Evolutionary conservation across 2,113 vertebrate genomes (phyloP), one percentile per base, ranked within the genome.

Genomic region (Apus apus): DNA sequence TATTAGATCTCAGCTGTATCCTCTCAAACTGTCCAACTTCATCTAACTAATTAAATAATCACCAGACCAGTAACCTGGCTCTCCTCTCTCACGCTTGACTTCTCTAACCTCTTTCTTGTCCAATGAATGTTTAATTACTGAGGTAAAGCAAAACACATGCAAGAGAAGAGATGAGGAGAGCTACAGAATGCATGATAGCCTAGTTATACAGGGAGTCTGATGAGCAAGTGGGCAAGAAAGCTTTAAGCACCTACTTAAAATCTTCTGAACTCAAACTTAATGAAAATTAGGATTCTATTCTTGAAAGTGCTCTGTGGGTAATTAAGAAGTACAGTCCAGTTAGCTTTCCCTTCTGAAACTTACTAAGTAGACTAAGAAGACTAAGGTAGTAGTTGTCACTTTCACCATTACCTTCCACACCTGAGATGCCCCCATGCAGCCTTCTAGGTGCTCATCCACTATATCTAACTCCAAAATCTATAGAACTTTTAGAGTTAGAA

Each of bases 81-180:
- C 92, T 95, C 62, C 45, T 94, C 26, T 94, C 4, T 12, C n/a
- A 62, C 36, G 74, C 85, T 89, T 96, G 94, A 93, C 77, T 91
- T 60, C 50, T 53, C 58, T 95, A 93, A 91, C 87, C 93, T 85
- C 54, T 75, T 95, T 93, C 74, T 94, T 95, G 89, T 94, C 62
- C 84, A 76, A 79, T 89, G 81, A 87, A 93, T 85, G 58, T 93
- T 94, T 92, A 94, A 96, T 94, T 96, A 85, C 62, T 58, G 58
- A 95, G 27, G 46, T 89, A 94, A 95, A 91, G 61, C n/a, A 57
- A 94, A 95, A 70, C 27, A 90, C 30, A 56, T 66, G 40, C 66
- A 93, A 62, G 45, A 91, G 53, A 57, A 14, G 13, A 73, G 66
- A 61, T 34, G 38, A 51, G 64, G 36, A 85, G 57, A 61, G 9